Conservation (phyloP, 2,888 invertebrate species). For the Drosophila nigricruria region DNA sequence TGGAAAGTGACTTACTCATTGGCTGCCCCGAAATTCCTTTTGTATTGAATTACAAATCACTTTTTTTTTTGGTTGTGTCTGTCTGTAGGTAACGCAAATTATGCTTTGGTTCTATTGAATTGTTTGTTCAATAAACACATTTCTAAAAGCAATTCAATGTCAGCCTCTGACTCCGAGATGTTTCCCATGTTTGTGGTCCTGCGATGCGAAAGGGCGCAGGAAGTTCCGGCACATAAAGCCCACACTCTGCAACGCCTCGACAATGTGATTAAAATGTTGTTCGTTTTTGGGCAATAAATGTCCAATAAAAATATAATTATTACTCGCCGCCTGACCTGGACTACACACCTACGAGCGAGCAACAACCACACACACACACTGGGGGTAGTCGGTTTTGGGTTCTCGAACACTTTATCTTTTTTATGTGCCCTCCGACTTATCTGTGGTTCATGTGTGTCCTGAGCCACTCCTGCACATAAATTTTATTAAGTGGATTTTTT, state of each 20-base stretch:
- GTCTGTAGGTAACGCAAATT: slow-evolving; percentile 34
- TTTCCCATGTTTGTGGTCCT: slow-evolving; percentile 36
- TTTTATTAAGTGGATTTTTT: slow-evolving; percentile 81
- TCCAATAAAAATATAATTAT: slow-evolving; percentile 85
- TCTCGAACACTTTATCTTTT: slow-evolving; percentile 60
- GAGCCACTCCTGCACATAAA: slow-evolving; percentile 81
- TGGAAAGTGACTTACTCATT: slow-evolving; percentile 62
- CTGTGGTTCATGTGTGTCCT: slow-evolving; percentile 50
- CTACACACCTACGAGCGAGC: slow-evolving; percentile 70
- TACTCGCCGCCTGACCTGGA: slow-evolving; percentile 73
- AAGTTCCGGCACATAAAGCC: slow-evolving; percentile 50
- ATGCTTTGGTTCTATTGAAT: slow-evolving; percentile 26
- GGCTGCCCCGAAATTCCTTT: slow-evolving; percentile 33
- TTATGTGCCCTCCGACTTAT: slow-evolving; percentile 66
- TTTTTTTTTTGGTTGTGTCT: slow-evolving; percentile 5
- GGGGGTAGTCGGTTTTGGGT: slow-evolving; percentile 32
- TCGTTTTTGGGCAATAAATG: slow-evolving; percentile 82
- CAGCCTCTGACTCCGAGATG: slow-evolving; percentile 7
- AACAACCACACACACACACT: background rate
- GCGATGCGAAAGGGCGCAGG: slow-evolving; percentile 12
- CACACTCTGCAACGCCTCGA: slow-evolving; percentile 20
- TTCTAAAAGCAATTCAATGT: slow-evolving; percentile 60
- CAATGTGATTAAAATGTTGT: slow-evolving; percentile 78
- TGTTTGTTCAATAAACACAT: slow-evolving; percentile 59
- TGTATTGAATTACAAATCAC: slow-evolving; percentile 70